Base-by-base conservation (phyloP, 2,797 vertebrate species). In the Lagocephalus sceleratus region DNA sequence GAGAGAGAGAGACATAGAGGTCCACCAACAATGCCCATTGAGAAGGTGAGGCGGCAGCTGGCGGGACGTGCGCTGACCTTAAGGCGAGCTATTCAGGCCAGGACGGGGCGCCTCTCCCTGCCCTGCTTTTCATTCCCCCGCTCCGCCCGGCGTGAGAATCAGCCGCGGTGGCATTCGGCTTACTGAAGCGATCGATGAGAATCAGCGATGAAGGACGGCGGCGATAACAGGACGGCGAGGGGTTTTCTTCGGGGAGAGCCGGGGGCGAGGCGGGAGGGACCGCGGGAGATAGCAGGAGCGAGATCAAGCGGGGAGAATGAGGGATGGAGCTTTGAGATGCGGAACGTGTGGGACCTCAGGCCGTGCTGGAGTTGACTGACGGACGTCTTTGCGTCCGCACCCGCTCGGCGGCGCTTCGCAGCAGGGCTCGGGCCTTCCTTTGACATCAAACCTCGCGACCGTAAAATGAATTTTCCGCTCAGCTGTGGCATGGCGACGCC, bases 21-120 rank as follows among this genome's bases (percentile, higher is more conserved):
- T 84, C 66, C 68, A 51, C 81, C 77, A 86, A 89, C 85, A 88
- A 87, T 87, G 76, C 74, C 81, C 85, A 87, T 89, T 90, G 87
- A 90, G 78, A 71, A 49, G 15, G 71, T 67, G 82, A 82, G 85
- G 87, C 81, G 80, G 84, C 88, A 89, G 88, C 88, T 88, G 88
- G 85, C 79, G 80, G 82, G 79, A 88, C 73, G 57, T 66, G 67
- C 79, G 83, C 25, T 87, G 81, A 86, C 82, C 87, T 86, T 78
- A 80, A 87, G 82, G 75, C 69, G 41, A 59, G 79, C 82, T 68
- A 87, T 87, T 88, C 83, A 87, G 75, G 59, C 62, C 80, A 47
- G 78, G 75, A 82, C 55, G 26, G 67, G 79, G 79, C 62, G 84
- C 82, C 82, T 80, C 81, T 83, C 78, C 73, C 60, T 68, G 42